A percentile compares a stretch with the other conserved stretches of the same genome.
Evolutionary conservation across 2,113 vertebrate species (phyloP).

Genomic region (Spheniscus mendiculus): DNA sequence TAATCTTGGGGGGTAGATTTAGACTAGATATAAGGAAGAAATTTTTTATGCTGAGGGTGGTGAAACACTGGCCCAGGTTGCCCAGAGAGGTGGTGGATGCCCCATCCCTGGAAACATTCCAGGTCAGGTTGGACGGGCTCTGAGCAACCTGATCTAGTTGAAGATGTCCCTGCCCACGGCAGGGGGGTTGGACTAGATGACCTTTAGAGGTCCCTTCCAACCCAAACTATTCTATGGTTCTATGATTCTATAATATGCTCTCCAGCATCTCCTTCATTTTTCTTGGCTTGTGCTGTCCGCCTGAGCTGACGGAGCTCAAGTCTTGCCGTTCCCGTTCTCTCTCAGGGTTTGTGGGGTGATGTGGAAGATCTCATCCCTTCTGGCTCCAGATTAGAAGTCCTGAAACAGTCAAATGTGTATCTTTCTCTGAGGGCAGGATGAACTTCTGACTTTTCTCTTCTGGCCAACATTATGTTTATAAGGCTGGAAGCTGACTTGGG

Average conservation of each 20-base stretch:
- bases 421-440: background rate
- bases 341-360: background rate
- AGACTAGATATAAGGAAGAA: no score
- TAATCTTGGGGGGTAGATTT: no score
- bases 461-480: background rate
- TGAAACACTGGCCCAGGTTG: no score
- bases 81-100: no score
- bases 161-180: no score
- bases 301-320: background rate
- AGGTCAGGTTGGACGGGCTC: no score
- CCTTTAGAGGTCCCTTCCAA: no score
- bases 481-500: background rate
- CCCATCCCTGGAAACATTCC: no score
- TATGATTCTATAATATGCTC: background rate
- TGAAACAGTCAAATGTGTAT: background rate
- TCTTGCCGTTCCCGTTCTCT: background rate
- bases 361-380: background rate
- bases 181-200: no score
- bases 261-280: background rate
- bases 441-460: background rate
- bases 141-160: no score
- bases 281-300: background rate
- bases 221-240: no score
- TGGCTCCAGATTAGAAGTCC: background rate
- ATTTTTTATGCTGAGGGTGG: no score